Percentiles rank a stretch among this genome's conserved stretches.
phyloP scores from a whole-genome alignment of 2,888 invertebrate genomes.

The Athripsodes cinereus region DNA sequence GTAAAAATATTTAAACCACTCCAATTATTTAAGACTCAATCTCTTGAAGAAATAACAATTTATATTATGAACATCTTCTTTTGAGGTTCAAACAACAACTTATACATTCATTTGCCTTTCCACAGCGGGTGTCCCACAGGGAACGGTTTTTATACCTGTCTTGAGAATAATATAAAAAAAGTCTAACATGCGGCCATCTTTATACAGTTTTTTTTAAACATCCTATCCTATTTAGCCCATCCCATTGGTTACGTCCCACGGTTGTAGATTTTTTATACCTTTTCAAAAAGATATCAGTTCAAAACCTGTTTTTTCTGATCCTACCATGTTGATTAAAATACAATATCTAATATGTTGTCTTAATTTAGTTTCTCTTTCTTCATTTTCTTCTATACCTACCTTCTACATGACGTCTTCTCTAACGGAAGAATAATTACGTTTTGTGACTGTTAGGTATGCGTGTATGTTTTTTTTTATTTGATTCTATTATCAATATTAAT shows the following conservation, averaged over 20 bases:
- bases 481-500: background rate
- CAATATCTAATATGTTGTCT: background rate
- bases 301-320: background rate
- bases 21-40: background rate
- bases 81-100: background rate
- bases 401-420: too few species aligned
- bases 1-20: background rate
- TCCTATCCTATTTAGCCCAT: background rate
- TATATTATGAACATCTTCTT: background rate
- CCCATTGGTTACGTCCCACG: conserved; percentile 1
- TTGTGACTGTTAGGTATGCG: too few species aligned
- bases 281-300: background rate
- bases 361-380: background rate
- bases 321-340: background rate
- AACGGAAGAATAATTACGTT: background rate
- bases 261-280: background rate
- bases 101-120: background rate
- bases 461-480: background rate
- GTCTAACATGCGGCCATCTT: background rate
- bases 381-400: background rate
- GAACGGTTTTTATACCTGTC: background rate
- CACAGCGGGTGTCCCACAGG: background rate
- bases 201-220: background rate
- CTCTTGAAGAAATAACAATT: background rate
- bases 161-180: background rate